These are phyloP conservation scores for Gallinago media DNA, from an alignment of 2,113 vertebrate species.

Conservation along the genomic window DNA sequence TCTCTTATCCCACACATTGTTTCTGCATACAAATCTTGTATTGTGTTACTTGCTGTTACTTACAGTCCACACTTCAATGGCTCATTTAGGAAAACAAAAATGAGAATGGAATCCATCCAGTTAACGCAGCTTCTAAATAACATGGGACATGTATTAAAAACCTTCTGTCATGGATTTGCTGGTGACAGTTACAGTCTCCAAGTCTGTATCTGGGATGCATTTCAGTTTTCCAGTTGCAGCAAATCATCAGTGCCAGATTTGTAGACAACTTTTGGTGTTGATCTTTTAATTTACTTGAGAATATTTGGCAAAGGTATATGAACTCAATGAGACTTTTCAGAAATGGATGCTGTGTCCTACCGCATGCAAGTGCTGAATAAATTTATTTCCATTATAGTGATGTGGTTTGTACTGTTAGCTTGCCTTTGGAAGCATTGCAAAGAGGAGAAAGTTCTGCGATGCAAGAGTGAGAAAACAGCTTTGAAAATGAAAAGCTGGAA, in stretches of 20 bases:
- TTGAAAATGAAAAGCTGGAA: conserved; percentile 18
- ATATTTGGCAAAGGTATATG: not conserved
- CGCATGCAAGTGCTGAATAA: not conserved
- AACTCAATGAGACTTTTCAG: not conserved
- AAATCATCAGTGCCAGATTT: not conserved
- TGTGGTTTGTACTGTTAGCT: not conserved
- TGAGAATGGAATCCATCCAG: conserved; percentile 30
- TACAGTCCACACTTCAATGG: conserved; percentile 15
- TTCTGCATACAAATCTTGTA: conserved; percentile 47
- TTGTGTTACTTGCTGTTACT: not conserved
- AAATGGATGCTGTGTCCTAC: not conserved
- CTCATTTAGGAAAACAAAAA: conserved; percentile 22
- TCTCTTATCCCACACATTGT: not conserved
- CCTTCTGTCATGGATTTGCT: not conserved
- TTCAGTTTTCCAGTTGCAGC: not conserved
- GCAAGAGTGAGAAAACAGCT: not conserved
- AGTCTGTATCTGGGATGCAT: not conserved
- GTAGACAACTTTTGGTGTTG: not conserved
- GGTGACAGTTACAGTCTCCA: not conserved
- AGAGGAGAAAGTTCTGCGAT: not conserved
- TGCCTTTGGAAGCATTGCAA: not conserved
- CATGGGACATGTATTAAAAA: not conserved
- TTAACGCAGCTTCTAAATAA: conserved; percentile 43
- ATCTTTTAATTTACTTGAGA: not conserved
- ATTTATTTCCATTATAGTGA: not conserved